Evolutionary conservation across 2,888 invertebrate species (phyloP).

Genomic region (Andrena marginata): DNA sequence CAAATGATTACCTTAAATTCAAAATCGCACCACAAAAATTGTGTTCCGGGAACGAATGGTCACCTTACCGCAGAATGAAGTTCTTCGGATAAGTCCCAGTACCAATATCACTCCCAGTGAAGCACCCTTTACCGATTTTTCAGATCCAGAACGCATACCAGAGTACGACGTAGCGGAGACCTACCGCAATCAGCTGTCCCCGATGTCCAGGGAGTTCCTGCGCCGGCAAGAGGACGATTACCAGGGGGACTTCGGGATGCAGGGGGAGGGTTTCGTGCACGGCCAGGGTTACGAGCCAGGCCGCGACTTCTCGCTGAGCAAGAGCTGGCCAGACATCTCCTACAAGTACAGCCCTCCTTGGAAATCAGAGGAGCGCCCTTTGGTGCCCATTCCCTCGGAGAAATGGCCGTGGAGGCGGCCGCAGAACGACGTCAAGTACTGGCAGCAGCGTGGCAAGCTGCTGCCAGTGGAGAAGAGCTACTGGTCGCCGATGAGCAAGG

Average conservation of each 20-base stretch:
- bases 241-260: slow-evolving; percentile 36
- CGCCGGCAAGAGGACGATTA: slow-evolving; percentile 53
- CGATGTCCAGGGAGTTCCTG: slow-evolving; percentile 29
- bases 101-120: no score
- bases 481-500: slow-evolving; percentile 37
- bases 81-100: no score
- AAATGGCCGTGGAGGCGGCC: slow-evolving; percentile 70
- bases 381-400: slow-evolving; percentile 11
- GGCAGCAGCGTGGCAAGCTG: slow-evolving; percentile 60
- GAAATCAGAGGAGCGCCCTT: slow-evolving; percentile 57
- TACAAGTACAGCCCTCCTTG: slow-evolving; percentile 68
- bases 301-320: slow-evolving; percentile 69
- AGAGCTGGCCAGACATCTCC: slow-evolving; percentile 71
- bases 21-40: no score
- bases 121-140: slow-evolving; percentile 2
- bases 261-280: slow-evolving; percentile 43
- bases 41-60: no score
- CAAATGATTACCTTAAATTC: no score
- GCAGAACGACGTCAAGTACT: slow-evolving; percentile 53
- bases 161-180: slow-evolving; percentile 70
- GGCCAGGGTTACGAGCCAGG: slow-evolving; percentile 68
- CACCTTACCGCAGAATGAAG: no score
- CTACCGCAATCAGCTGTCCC: slow-evolving; percentile 53
- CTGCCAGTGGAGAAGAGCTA: slow-evolving; percentile 47
- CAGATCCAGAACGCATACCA: slow-evolving; percentile 51